These are phyloP conservation scores for Enteromius thamalakanensis DNA, from an alignment of 2,797 vertebrate genomes.

Conservation along the genomic window DNA sequence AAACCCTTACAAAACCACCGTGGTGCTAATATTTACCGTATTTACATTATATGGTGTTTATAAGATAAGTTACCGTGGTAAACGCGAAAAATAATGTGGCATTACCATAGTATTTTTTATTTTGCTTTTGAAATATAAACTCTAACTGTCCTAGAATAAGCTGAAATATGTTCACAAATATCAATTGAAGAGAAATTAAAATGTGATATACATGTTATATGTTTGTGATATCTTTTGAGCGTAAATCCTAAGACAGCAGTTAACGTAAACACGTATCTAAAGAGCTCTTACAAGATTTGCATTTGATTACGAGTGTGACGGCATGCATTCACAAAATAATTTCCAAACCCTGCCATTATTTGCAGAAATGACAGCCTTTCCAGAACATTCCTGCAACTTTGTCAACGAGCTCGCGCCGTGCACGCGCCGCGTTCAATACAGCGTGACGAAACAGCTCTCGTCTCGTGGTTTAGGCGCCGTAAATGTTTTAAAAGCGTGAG, in stretches of 20 bases:
- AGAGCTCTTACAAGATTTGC: background rate
- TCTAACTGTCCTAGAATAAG: background rate
- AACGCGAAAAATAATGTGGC: background rate
- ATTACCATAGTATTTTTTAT: too few species aligned
- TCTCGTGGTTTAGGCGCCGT: background rate
- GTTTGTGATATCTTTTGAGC: background rate
- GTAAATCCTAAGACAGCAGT: too few species aligned
- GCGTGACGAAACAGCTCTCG: background rate
- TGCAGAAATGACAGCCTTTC: background rate
- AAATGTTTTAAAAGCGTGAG: background rate
- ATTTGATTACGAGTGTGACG: background rate
- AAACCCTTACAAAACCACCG: background rate
- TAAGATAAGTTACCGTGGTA: background rate
- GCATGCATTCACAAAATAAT: background rate
- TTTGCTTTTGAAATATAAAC: background rate
- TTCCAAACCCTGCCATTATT: background rate
- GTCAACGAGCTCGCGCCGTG: background rate
- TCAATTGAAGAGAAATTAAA: background rate
- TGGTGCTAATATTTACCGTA: background rate
- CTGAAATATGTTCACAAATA: background rate
- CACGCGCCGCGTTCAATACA: background rate
- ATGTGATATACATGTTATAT: too few species aligned
- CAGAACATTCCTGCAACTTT: conserved; percentile 52
- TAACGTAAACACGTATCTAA: too few species aligned
- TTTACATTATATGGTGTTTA: background rate